phyloP scores from a whole-genome alignment of 2,888 invertebrate species.

The Brachyopa scutellaris region DNA sequence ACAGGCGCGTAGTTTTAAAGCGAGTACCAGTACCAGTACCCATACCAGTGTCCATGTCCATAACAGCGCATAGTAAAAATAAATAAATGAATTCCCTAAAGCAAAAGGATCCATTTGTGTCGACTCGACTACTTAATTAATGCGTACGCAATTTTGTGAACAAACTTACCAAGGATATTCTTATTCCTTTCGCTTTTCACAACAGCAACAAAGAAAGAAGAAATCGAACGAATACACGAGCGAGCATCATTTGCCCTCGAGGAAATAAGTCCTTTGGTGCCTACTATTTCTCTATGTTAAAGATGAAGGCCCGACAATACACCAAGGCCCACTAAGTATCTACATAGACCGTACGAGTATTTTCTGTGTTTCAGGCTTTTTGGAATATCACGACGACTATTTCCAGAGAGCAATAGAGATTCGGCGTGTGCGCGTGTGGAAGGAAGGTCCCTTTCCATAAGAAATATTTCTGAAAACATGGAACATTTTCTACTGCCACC shows the following conservation, averaged over 20 bases:
- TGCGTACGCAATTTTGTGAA: slow-evolving; percentile 23
- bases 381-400: slow-evolving; percentile 30
- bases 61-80: background rate
- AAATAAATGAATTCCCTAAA: slow-evolving; percentile 27
- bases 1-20: background rate
- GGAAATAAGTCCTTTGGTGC: slow-evolving; percentile 64
- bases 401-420: slow-evolving; percentile 34
- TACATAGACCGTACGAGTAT: no score
- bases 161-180: slow-evolving; percentile 5
- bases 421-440: slow-evolving; percentile 1
- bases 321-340: background rate
- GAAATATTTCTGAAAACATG: slow-evolving; percentile 39
- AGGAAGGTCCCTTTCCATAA: slow-evolving; percentile 21
- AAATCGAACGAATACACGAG: slow-evolving; percentile 38
- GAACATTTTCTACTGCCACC: slow-evolving; percentile 1
- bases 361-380: slow-evolving; percentile 29
- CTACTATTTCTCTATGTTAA: no score
- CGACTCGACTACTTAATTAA: slow-evolving; percentile 48
- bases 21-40: no score
- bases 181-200: background rate
- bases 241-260: slow-evolving; percentile 54
- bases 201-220: slow-evolving; percentile 5
- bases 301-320: background rate
- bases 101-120: slow-evolving; percentile 18
- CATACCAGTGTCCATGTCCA: background rate